Evolutionary conservation across 2,113 vertebrate genomes (phyloP).

Genomic region (Bagarius yarrelli): DNA sequence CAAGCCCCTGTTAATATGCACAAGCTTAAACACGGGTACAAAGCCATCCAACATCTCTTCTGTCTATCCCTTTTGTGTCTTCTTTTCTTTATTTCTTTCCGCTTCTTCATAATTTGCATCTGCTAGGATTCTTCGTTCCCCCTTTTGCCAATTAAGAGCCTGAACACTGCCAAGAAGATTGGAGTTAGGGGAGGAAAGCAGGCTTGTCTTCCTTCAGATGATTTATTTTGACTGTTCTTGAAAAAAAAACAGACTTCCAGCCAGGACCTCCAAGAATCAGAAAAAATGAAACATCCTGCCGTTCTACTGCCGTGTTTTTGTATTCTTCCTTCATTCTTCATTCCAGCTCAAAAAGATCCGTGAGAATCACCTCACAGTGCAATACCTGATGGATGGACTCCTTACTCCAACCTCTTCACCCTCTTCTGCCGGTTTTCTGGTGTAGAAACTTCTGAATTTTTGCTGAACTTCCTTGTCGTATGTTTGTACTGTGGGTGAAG

Average conservation of each 20-base stretch:
- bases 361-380: constrained; percentile 43
- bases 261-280: constrained; percentile 5
- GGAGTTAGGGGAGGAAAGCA: constrained; percentile 27
- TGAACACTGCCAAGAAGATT: constrained; percentile 50
- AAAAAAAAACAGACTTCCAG: background rate
- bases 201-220: constrained; percentile 41
- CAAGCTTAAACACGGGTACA: constrained; percentile 82
- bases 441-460: constrained; percentile 66
- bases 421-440: constrained; percentile 55
- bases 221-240: constrained; percentile 30
- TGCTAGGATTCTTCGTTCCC: constrained; percentile 14
- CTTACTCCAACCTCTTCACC: constrained; percentile 42
- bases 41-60: constrained; percentile 70
- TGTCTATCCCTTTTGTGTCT: constrained; percentile 44
- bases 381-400: constrained; percentile 42
- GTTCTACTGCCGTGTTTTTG: constrained; percentile 28
- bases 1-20: constrained; percentile 69
- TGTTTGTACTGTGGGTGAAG: constrained; percentile 75
- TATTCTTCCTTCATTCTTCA: background rate
- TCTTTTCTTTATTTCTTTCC: constrained; percentile 19
- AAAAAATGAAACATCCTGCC: constrained; percentile 15
- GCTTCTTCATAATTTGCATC: constrained; percentile 9
- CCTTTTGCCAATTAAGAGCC: constrained; percentile 43
- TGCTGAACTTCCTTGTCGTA: constrained; percentile 68
- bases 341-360: constrained; percentile 10